These are phyloP conservation scores for Halcyon malimbica DNA, from an alignment of 2,113 vertebrate species.

Conservation along the genomic window DNA sequence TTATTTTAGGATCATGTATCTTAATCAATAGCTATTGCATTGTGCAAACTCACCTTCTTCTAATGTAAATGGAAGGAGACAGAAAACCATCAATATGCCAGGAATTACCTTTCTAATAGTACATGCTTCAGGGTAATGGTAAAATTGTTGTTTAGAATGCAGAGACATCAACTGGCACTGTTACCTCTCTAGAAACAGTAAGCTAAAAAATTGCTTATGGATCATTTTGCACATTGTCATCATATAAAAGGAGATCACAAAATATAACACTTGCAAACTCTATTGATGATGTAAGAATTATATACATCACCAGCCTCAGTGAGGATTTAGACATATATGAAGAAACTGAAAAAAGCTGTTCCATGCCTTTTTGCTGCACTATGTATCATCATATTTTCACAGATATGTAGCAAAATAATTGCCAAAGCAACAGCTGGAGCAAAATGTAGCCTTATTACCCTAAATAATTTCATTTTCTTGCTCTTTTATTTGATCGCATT, in stretches of 20 bases:
- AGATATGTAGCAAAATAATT: neutral
- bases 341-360: neutral
- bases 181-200: neutral
- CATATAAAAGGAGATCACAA: neutral
- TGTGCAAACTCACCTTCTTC: neutral
- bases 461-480: neutral
- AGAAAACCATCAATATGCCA: neutral
- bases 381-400: neutral
- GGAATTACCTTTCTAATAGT: neutral
- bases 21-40: neutral
- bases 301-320: no score
- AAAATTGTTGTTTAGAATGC: neutral
- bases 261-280: neutral
- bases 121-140: accelerated
- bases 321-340: neutral
- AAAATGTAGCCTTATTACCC: neutral
- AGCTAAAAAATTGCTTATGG: neutral
- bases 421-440: neutral
- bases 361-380: neutral
- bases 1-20: neutral
- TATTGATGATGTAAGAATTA: no score
- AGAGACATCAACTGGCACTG: neutral
- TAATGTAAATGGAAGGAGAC: neutral
- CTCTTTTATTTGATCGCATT: neutral
- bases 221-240: neutral